Conservation (phyloP, 2,113 vertebrate genomes). For the Pseudorhombus dupliciocellatus region DNA sequence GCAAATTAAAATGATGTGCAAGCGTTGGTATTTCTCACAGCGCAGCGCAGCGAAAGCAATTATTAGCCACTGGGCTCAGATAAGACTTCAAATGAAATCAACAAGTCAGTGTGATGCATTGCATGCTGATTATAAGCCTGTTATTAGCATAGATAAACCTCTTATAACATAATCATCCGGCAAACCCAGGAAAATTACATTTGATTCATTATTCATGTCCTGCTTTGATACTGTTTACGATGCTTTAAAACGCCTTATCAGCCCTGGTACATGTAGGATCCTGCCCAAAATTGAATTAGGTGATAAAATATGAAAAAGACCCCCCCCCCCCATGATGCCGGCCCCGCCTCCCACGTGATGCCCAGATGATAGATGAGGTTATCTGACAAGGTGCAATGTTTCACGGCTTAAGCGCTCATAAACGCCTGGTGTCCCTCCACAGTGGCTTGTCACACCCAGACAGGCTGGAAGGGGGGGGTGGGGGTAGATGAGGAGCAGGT, state of each 20-base stretch:
- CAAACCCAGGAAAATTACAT: constrained; percentile 8
- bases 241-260: constrained; percentile 31
- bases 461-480: constrained; percentile 44
- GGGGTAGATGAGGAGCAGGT: constrained; percentile 14
- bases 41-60: constrained; percentile 42
- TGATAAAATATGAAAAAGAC: constrained; percentile 25
- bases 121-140: constrained; percentile 38
- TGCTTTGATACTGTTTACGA: constrained; percentile 29
- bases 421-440: constrained; percentile 58
- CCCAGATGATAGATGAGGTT: constrained; percentile 48
- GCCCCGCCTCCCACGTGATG: neutral
- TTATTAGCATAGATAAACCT: constrained; percentile 57
- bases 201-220: constrained; percentile 24
- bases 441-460: constrained; percentile 53
- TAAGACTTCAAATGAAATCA: constrained; percentile 45
- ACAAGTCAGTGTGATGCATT: constrained; percentile 49
- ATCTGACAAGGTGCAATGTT: constrained; percentile 68
- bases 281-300: constrained; percentile 39
- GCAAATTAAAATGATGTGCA: constrained; percentile 27
- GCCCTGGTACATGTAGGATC: constrained; percentile 17
- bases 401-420: constrained; percentile 68
- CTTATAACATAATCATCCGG: constrained; percentile 35
- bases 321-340: neutral
- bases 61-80: constrained; percentile 40
- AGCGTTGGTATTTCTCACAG: constrained; percentile 27